Evolutionary conservation across 2,888 invertebrate species (phyloP), one percentile per base, ranked within the genome.

Genomic region (Lobophora halterata): DNA sequence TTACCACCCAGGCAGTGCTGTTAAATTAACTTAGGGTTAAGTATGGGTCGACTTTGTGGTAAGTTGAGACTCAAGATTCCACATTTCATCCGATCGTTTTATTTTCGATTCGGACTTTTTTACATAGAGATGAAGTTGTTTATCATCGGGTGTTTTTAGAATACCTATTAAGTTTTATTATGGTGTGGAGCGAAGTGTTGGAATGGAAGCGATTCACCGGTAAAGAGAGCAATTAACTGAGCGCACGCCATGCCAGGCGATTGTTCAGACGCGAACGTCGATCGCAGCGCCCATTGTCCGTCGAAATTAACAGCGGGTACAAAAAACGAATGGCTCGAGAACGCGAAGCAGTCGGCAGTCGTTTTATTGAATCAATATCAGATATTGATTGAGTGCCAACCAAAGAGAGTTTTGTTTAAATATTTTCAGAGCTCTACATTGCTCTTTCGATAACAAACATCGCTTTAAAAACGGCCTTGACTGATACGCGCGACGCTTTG

Each of bases 21-120:
- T 74, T 75, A 78, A 79, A 78, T 77, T 75, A 73, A 78, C 71
- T 72, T 46, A 65, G 63, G 78, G 74, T 80, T 79, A 80, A 79
- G 73, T 67, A 65, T 63, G 61, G 75, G 74, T 71, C 71, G 73
- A 47, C 56, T 53, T 56, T 63, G 61, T 55, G 54, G 58, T 50
- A 42, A 48, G 40, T 40, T 45, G 37, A 42, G 29, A 46, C 55
- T 55, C 56, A 35, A 42, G 29, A 46, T 55, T 55, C 56, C 49
- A 46, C 49, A 45, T 56, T 57, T 52, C 52, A 50, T 55, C 40
- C 31, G 34, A 39, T 30, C 34, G 33, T 45, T 38, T 49, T 32
- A 34, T 41, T 38, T 37, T 40, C 24, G 36, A 45, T 31, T 27
- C 29, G 18, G 29, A 18, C 31, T 33, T 43, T n/a, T 37, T 37